Conservation (phyloP, 2,888 invertebrate genomes). For the Acanthacorydalis orientalis region DNA sequence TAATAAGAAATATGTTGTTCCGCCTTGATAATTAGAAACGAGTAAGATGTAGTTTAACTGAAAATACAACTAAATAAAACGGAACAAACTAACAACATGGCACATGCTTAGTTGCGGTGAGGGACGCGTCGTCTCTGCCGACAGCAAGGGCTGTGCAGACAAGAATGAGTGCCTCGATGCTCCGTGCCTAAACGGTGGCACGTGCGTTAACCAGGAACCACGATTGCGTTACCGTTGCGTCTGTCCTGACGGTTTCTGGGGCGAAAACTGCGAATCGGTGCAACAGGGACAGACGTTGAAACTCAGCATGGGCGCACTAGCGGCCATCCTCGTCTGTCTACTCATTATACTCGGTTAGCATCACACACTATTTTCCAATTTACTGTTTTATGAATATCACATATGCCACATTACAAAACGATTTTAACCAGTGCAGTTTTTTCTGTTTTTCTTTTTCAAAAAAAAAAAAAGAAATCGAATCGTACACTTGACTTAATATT, state of each 20-base stretch:
- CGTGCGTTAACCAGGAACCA: conserved; percentile 83
- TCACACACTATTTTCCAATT: conserved; percentile 9
- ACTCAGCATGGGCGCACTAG: conserved; percentile 91
- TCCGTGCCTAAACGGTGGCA: conserved; percentile 85
- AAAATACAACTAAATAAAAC: no score
- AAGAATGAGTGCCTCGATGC: conserved; percentile 90
- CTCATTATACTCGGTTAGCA: conserved; percentile 92
- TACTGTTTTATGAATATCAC: conserved; percentile 4
- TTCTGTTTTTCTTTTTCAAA: conserved; percentile 1
- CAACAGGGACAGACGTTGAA: conserved; percentile 90
- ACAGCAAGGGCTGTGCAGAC: conserved; percentile 81
- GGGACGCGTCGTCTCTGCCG: conserved; percentile 77
- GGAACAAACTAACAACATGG: no score
- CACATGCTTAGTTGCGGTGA: conserved; percentile 63
- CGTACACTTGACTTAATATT: conserved; percentile 7
- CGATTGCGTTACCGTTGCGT: conserved; percentile 73
- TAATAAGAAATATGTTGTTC: no score
- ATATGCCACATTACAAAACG: not conserved
- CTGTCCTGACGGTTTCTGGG: conserved; percentile 85
- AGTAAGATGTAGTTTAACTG: no score
- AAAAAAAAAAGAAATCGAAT: conserved; percentile 1
- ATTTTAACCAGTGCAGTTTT: not conserved
- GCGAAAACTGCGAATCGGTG: conserved; percentile 84
- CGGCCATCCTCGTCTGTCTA: conserved; percentile 93
- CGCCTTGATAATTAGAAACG: no score